Conservation (phyloP, 2,888 invertebrate genomes). For the Pristionchus maxplancki region DNA sequence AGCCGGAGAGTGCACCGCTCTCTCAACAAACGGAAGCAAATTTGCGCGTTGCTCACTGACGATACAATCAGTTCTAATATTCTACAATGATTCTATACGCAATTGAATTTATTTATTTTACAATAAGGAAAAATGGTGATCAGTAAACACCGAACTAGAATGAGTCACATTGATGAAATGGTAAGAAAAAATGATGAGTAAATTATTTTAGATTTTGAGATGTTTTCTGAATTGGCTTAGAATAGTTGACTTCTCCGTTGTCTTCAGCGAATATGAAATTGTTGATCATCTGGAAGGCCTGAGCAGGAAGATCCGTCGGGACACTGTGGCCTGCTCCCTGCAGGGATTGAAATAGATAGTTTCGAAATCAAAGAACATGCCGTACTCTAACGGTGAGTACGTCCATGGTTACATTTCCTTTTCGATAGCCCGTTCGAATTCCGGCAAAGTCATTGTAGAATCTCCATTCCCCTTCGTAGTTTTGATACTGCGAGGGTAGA, state of each 20-base stretch:
- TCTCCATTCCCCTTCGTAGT: background rate
- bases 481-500: background rate
- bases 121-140: too few relatives aligned
- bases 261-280: background rate
- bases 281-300: slow-evolving; percentile 20
- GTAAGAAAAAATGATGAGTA: too few relatives aligned
- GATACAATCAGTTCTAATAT: too few relatives aligned
- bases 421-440: background rate
- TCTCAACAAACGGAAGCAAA: too few relatives aligned
- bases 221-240: background rate
- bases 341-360: background rate
- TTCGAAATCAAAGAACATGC: background rate
- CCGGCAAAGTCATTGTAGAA: background rate
- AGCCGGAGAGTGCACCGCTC: too few relatives aligned
- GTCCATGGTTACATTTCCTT: background rate
- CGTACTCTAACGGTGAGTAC: slow-evolving; percentile 3
- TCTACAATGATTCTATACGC: too few relatives aligned
- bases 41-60: too few relatives aligned
- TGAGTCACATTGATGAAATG: too few relatives aligned
- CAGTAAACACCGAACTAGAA: too few relatives aligned
- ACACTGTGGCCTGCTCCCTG: slow-evolving; percentile 1
- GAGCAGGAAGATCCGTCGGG: background rate
- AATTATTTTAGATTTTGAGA: too few relatives aligned
- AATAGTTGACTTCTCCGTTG: background rate
- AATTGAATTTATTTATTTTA: too few relatives aligned